Percentiles rank a stretch among this genome's conserved stretches.
Conservation (phyloP, 2,888 invertebrate genomes). For the Synergus laeviventris region DNA sequence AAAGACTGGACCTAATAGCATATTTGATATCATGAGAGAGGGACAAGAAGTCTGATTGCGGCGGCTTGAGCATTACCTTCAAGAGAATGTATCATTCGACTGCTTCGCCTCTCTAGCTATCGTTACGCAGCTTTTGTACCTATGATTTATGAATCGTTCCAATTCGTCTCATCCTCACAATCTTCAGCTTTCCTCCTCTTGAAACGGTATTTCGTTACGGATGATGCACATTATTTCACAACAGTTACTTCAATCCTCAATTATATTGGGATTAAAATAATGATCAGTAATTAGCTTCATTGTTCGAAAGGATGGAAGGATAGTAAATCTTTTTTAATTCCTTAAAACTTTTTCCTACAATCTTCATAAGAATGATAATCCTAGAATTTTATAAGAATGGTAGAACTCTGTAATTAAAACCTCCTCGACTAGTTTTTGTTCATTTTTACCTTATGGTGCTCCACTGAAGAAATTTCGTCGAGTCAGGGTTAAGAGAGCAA, state of each 20-base stretch:
- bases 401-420: conserved; percentile 6
- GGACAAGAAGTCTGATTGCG: conserved; percentile 40
- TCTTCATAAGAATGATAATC: neutral
- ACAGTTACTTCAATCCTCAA: conserved; percentile 24
- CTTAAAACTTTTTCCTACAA: neutral
- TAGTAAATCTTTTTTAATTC: conserved; percentile 12
- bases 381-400: neutral
- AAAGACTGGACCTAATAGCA: conserved; percentile 27
- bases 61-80: neutral
- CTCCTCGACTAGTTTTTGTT: neutral
- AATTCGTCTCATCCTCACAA: conserved; percentile 21
- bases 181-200: neutral
- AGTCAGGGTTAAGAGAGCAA: conserved; percentile 26
- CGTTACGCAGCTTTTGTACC: conserved; percentile 29
- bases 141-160: conserved; percentile 19
- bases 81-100: conserved; percentile 32
- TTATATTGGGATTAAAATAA: conserved; percentile 28
- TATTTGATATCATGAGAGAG: conserved; percentile 25
- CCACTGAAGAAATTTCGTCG: conserved; percentile 22
- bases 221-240: conserved; percentile 24
- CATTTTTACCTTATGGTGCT: neutral
- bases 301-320: conserved; percentile 1
- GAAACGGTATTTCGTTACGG: conserved; percentile 23
- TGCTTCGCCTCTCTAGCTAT: conserved; percentile 2
- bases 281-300: conserved; percentile 24